Base-by-base conservation (phyloP, 2,888 invertebrate species). In the Ennomos fuscantarius region DNA sequence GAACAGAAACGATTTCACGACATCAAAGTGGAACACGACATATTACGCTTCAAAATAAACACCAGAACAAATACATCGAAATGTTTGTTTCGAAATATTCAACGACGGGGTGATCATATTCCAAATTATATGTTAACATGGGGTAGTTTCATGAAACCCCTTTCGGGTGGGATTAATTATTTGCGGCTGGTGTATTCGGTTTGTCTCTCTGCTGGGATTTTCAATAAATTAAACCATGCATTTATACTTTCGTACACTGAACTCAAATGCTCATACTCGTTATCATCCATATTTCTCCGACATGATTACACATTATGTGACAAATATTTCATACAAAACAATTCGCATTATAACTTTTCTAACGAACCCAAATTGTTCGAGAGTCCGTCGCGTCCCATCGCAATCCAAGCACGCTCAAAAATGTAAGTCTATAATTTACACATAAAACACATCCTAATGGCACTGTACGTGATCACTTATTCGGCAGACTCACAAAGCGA, bases 11-110 rank as follows among this genome's bases (percentile, higher is more conserved):
- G 91, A 89, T 90, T 90, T 89, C 88, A 89, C 86, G 89, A 92
- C 92, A 91, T 92, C 92, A 92, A 92, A 92, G 92, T 89, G 89
- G 89, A 89, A 89, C 88, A 89, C 89, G 89, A 91, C 91, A 90
- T 90, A 90, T 91, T 90, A 90, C 89, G 91, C 87, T 89, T 86
- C 84, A 87, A 86, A 90, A 91, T 90, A 92, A 91, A 92, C 91
- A 92, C 87, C 84, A 85, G 84, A 87, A 89, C 89, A 89, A 90
- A 90, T 89, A 90, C 84, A 87, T 89, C 86, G 89, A 85, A 87
- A 90, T 91, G 89, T 89, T 89, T 89, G 87, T 87, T 84, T 78
- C 76, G 81, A 86, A 89, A 90, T 92, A 90, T 91, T 87, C 88
- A 79, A 75, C 79, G 65, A 81, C 82, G 79, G 90, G 91, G 89